Evolutionary conservation across 2,888 invertebrate species (phyloP), one percentile per base, ranked within the genome.

Genomic region (Desoria tigrina): DNA sequence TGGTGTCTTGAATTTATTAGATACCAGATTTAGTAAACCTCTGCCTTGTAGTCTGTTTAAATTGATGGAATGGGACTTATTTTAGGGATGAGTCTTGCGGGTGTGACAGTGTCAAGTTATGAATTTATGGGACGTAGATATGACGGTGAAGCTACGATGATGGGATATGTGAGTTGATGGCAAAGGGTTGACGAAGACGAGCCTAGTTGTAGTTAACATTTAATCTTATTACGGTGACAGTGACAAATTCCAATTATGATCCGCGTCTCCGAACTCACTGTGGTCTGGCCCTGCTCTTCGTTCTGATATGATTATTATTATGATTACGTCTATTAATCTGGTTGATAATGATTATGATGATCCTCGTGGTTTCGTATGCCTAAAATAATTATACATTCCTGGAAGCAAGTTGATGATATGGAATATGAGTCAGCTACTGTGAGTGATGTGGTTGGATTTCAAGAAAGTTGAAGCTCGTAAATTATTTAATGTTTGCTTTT

Each of bases 141-240:
- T 51, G 51, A 51, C 51, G 21, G 24, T 51, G 23, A 24, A 24
- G 24, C 16, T 16, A 6, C n/a, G 26, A 51, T 14, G 27, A 21
- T 51, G 23, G 9, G 23, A 51, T 14, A 51, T 24, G 23, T 6
- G 51, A 14, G 4, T 23, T 51, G 27, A n/a, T n/a, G n/a, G n/a
- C n/a, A n/a, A n/a, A n/a, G n/a, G n/a, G n/a, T n/a, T n/a, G n/a
- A n/a, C n/a, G n/a, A n/a, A 51, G 23, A 18, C n/a, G 45, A 18
- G 45, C 18, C n/a, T n/a, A n/a, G n/a, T 18, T 45, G 45, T 32
- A 45, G 4, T 45, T 21, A 45, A 45, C 16, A 21, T 51, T 51
- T 51, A 51, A 51, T 51, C 51, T 51, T 51, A 51, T 51, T 51
- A 51, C 16, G 26, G 26, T 51, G 51, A 51, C 51, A 51, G 21